Evolutionary conservation across 1,140 invertebrate species (phyloP).

Genomic region (Drosophila teissieri): DNA sequence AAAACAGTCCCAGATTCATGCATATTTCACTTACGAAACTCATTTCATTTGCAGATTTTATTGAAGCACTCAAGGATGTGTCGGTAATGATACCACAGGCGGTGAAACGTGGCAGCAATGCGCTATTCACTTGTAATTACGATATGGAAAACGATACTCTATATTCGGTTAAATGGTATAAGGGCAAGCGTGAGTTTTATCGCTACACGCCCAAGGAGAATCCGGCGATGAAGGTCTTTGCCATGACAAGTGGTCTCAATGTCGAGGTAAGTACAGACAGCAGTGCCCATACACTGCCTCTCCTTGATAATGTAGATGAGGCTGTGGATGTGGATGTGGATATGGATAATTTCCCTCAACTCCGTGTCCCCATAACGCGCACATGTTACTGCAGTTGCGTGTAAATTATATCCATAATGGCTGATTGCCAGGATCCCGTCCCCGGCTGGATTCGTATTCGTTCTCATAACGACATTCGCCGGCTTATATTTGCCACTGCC

Average conservation of each 20-base stretch:
- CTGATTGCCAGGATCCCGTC: conserved; percentile 57
- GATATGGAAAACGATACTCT: conserved; percentile 91
- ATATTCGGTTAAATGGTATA: conserved; percentile 95
- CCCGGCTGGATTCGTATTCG: conserved; percentile 28
- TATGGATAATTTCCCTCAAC: conserved; percentile 3
- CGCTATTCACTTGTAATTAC: conserved; percentile 90
- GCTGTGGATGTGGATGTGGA: not conserved
- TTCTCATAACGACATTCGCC: conserved; percentile 55
- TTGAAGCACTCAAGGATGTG: conserved; percentile 87
- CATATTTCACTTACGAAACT: conserved; percentile 30
- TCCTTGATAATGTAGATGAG: too few species aligned
- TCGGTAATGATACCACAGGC: conserved; percentile 89
- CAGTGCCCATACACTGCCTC: not conserved
- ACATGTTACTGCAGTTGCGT: conserved; percentile 75
- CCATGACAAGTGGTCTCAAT: conserved; percentile 87
- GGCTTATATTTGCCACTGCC: conserved; percentile 50
- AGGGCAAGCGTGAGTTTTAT: conserved; percentile 88
- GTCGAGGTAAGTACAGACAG: conserved; percentile 88
- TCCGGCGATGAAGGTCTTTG: conserved; percentile 88
- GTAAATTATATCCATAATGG: conserved; percentile 81
- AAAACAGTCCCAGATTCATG: conserved; percentile 3
- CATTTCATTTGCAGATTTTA: conserved; percentile 78
- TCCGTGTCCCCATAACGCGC: conserved; percentile 56
- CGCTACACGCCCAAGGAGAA: conserved; percentile 88
- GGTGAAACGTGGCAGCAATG: conserved; percentile 89